phyloP scores from a whole-genome alignment of 92 coral and sea anemone species.

The Metridium senile region DNA sequence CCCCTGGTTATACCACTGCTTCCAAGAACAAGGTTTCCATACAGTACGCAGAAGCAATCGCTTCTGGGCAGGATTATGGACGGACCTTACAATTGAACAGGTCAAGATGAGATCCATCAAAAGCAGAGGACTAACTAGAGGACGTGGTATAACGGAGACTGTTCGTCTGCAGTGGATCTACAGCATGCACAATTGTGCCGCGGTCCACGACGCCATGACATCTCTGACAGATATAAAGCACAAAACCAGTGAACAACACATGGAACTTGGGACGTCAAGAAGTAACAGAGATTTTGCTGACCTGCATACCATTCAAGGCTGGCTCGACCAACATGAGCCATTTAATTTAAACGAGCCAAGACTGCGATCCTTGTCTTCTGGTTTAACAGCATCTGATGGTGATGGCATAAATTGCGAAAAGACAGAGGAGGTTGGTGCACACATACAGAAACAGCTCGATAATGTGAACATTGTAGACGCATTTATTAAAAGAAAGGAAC shows the following conservation, averaged over 20 bases:
- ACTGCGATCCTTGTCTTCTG: slow-evolving; percentile 22
- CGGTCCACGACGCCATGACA: slow-evolving; percentile 36
- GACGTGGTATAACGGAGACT: slow-evolving; percentile 40
- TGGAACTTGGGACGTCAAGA: slow-evolving; percentile 7
- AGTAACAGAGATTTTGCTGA: slow-evolving; percentile 29
- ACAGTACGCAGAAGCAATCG: slow-evolving; percentile 46
- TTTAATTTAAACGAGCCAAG: slow-evolving; percentile 7
- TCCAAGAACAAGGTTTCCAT: slow-evolving; percentile 33
- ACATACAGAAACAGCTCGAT: slow-evolving; percentile 15
- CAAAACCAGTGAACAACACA: slow-evolving; percentile 34
- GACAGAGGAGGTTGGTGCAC: slow-evolving; percentile 22
- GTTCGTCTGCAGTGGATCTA: slow-evolving; percentile 19
- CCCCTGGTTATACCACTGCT: slow-evolving; percentile 32
- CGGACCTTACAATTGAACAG: slow-evolving; percentile 42
- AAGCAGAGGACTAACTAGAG: slow-evolving; percentile 51
- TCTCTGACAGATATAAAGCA: slow-evolving; percentile 16
- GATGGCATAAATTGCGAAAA: slow-evolving; percentile 23
- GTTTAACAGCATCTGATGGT: slow-evolving; percentile 21
- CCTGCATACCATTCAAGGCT: slow-evolving; percentile 6
- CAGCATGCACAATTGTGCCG: slow-evolving; percentile 38
- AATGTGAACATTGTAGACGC: slow-evolving; percentile 18
- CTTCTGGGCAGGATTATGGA: slow-evolving; percentile 51
- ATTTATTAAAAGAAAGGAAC: slow-evolving; percentile 23
- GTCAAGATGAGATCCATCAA: slow-evolving; percentile 42
- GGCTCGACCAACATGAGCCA: slow-evolving; percentile 36